Evolutionary conservation across 2,113 vertebrate species (phyloP), one percentile per base, ranked within the genome.

Genomic region (Epinephelus fuscoguttatus): DNA sequence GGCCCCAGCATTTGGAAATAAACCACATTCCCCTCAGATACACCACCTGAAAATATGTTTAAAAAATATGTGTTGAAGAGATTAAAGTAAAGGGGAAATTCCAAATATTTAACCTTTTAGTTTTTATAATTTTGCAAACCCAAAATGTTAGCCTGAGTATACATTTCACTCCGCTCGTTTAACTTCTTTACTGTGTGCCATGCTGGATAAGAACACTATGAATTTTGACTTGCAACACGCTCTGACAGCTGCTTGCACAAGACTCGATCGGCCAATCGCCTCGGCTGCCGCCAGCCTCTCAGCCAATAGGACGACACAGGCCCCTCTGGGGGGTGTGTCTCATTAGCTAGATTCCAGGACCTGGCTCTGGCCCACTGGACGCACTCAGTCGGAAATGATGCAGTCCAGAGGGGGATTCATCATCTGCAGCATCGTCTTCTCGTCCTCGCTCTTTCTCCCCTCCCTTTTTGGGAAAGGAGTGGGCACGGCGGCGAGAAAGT

Each of bases 341-440:
- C 94, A 95, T 95, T 95, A 95, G 94, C 92, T 95, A 94, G 75
- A 93, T 95, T 94, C 92, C 94, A 93, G 86, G 91, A 90, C 91
- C 91, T 95, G 93, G 92, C 92, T 93, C 82, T 80, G 89, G 93
- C 93, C 93, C 93, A 95, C 90, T 85, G 88, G 78, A 92, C 6
- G 82, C 93, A 70, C 84, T 94, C 93, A 91, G 78, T 76, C 69
- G 52, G 87, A 95, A 94, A 88, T 81, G 84, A 94, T 93, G 66
- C 56, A 80, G 90, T 93, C 93, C 91, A 89, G 93, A 90, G 90
- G 91, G 92, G 93, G 83, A 87, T 84, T 88, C 78, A 81, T 92
- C 86, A 93, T 94, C 89, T 83, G 75, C 84, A 60, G 80, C 88
- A 42, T 82, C 56, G 12, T 67, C 49, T 87, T 61, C 42, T 81